Conservation (phyloP, 2,888 invertebrate genomes). For the Dendrolimus pini region DNA sequence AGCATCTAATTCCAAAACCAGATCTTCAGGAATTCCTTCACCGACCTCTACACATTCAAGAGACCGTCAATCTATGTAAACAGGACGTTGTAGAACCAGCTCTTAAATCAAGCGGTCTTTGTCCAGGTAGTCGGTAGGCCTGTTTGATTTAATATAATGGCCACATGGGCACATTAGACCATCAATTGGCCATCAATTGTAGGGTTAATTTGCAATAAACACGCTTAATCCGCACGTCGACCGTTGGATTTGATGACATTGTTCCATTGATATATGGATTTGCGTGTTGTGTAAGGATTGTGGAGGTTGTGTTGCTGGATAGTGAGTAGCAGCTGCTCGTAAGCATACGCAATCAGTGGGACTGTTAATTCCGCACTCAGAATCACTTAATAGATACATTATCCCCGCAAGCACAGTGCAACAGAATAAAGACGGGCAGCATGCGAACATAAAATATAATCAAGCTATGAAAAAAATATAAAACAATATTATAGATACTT, state of each 20-base stretch:
- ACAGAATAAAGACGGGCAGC: no score
- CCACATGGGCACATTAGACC: slow-evolving; percentile 59
- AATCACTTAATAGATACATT: no score
- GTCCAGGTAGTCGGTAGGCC: slow-evolving; percentile 53
- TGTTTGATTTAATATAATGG: slow-evolving; percentile 72
- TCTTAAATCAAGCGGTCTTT: slow-evolving; percentile 68
- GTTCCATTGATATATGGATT: slow-evolving; percentile 11
- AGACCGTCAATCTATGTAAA: slow-evolving; percentile 40
- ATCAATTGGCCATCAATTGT: slow-evolving; percentile 70
- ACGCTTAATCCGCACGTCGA: slow-evolving; percentile 45
- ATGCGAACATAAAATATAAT: no score
- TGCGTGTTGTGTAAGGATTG: neutral
- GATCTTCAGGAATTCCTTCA: neutral
- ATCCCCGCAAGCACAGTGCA: no score
- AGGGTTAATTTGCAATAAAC: slow-evolving; percentile 67
- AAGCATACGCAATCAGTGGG: no score
- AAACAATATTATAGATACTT: no score
- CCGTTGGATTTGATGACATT: slow-evolving; percentile 36
- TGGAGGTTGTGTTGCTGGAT: neutral
- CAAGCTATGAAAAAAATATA: no score
- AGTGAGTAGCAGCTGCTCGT: no score
- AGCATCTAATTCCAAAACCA: no score
- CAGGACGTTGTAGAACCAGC: slow-evolving; percentile 19
- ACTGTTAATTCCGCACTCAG: no score
- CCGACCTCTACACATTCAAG: slow-evolving; percentile 5